These are phyloP conservation scores for Seriola dumerili DNA, from an alignment of 2,113 vertebrate genomes.

Conservation along the genomic window DNA sequence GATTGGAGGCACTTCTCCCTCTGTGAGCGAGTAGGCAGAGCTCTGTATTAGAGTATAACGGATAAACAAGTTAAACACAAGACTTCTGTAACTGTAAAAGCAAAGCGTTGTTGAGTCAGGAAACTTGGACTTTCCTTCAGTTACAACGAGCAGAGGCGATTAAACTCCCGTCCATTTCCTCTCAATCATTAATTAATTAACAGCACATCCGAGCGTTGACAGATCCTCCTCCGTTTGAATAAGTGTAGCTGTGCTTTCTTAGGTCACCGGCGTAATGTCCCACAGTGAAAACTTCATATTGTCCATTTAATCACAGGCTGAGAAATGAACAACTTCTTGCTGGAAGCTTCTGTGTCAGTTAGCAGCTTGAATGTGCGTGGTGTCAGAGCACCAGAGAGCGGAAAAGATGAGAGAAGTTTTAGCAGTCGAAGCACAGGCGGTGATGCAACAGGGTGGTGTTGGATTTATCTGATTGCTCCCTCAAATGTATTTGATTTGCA, in stretches of 20 bases:
- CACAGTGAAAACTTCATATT: not conserved
- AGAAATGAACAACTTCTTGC: not conserved
- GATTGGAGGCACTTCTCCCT: not conserved
- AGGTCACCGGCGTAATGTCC: not conserved
- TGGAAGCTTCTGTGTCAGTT: constrained; percentile 6
- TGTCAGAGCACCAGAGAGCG: not conserved
- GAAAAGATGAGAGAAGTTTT: not conserved
- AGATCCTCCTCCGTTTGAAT: not conserved
- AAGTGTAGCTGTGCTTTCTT: not conserved
- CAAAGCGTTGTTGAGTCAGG: not conserved
- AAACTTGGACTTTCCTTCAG: not conserved
- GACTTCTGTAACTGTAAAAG: not conserved
- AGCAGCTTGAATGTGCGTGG: not conserved
- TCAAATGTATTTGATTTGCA: not conserved
- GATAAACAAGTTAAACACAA: not conserved
- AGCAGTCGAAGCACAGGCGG: not conserved
- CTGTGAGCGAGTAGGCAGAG: too few relatives aligned
- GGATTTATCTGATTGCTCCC: not conserved
- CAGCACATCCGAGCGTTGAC: not conserved
- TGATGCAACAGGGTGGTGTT: not conserved
- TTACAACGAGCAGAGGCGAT: not conserved
- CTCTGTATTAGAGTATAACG: not conserved
- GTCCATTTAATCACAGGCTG: not conserved
- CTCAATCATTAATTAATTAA: constrained; percentile 20
- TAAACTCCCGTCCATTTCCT: not conserved